Base-by-base conservation (phyloP, 2,113 vertebrate species). In the Carollia perspicillata region DNA sequence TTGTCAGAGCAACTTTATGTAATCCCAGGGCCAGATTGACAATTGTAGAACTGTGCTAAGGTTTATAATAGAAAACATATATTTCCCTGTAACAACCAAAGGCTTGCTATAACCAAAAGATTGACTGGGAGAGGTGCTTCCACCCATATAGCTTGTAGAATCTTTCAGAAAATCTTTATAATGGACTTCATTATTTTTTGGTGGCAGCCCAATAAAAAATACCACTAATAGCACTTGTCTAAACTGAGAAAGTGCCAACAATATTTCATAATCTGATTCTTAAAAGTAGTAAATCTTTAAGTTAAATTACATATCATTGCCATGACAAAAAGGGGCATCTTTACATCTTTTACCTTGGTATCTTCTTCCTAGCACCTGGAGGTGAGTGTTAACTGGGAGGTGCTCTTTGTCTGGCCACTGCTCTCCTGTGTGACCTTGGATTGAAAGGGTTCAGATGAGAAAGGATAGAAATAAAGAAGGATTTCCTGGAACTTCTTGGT, bases 131-230 rank as follows among this genome's bases (percentile, higher is more conserved):
- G 22, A 79, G 37, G n/a, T 53, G 51, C 37, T 51, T 28, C 49
- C 28, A 37, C 30, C 26, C 33, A 37, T 53, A 16, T 5, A 71
- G 28, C 40, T 68, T 83, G 35, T 35, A 92, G 81, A 85, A 47
- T 66, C 71, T 85, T 94, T 92, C 35, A 55, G 58, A 90, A 90
- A 44, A 89, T 33, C 40, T 92, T 93, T 89, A 84, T 5, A 88
- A 90, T 90, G 47, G 40, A 58, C 35, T 49, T 86, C 42, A 75
- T 78, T 93, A 63, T 85, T 90, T 85, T 33, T 90, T 44, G 0
- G 16, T 51, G 89, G 44, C 30, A 96, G 26, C 14, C n/a, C 37
- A 89, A 14, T 90, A 2, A 87, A 94, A 96, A 84, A 60, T 33
- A 33, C 37, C 60, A 90, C 30, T 63, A 58, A 75, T 28, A 33